A percentile compares a stretch with the other conserved stretches of the same genome.
Evolutionary conservation across 1,140 invertebrate genomes (phyloP).

Genomic region (Aphelenchoides avenae): DNA sequence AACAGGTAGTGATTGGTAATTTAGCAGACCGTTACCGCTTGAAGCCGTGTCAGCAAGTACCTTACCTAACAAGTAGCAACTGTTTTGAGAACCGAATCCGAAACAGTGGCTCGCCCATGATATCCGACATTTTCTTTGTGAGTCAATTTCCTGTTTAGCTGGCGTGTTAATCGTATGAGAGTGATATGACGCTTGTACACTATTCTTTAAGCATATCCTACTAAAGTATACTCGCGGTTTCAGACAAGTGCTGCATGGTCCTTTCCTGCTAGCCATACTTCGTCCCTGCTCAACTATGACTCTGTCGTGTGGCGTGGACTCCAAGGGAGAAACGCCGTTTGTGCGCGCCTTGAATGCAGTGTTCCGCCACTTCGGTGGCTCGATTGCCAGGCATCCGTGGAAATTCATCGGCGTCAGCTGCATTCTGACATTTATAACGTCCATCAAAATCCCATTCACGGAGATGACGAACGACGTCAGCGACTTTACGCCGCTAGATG

Average conservation of each 20-base stretch:
- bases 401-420: constrained; percentile 21
- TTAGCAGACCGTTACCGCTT: no score
- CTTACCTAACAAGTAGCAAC: no score
- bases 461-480: constrained; percentile 52
- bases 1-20: no score
- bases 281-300: not conserved
- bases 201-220: no score
- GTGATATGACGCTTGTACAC: not conserved
- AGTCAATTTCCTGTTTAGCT: no score
- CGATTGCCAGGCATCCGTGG: constrained; percentile 19
- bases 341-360: constrained; percentile 22
- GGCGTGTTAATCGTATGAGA: not conserved
- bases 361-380: constrained; percentile 21
- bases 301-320: not conserved
- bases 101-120: no score
- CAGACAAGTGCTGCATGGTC: not conserved
- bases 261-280: not conserved
- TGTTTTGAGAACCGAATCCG: no score
- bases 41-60: no score
- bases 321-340: constrained; percentile 28
- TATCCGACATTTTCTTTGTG: no score
- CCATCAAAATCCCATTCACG: constrained; percentile 29
- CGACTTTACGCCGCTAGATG: constrained; percentile 53
- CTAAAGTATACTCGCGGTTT: no score
- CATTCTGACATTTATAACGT: constrained; percentile 25